Conservation (phyloP, 2,888 invertebrate genomes). For the Drosophila putrida region DNA sequence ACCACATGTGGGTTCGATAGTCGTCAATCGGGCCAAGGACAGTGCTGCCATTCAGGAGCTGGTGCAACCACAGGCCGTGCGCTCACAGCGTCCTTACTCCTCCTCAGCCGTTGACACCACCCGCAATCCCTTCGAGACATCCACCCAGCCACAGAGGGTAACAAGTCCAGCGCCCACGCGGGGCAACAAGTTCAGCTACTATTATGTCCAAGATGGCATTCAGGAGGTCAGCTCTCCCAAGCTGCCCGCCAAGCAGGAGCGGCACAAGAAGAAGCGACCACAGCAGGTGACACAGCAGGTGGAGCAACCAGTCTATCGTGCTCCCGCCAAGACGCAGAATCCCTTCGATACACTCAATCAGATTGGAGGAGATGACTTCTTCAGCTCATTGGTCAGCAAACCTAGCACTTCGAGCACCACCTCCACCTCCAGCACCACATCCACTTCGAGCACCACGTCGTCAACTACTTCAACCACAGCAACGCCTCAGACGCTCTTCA, state of each 20-base stretch:
- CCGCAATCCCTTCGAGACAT: conserved; percentile 66
- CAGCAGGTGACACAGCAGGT: conserved; percentile 71
- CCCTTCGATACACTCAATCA: conserved; percentile 84
- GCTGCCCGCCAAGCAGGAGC: conserved; percentile 79
- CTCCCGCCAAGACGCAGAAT: conserved; percentile 67
- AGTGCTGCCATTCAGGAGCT: conserved; percentile 22
- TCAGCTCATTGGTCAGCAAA: conserved; percentile 60
- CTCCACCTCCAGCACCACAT: conserved; percentile 83
- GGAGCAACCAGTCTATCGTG: conserved; percentile 73
- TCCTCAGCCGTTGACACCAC: conserved; percentile 37
- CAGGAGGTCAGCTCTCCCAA: conserved; percentile 83
- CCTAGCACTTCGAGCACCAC: conserved; percentile 75
- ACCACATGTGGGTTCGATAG: conserved; percentile 94
- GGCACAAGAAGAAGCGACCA: conserved; percentile 83
- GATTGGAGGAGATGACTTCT: conserved; percentile 83
- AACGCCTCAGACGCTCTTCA: conserved; percentile 74
- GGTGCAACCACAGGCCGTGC: conserved; percentile 44
- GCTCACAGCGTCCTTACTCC: conserved; percentile 65
- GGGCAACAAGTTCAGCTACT: conserved; percentile 83
- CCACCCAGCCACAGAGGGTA: conserved; percentile 51
- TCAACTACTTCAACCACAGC: conserved; percentile 85
- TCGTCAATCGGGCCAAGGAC: conserved; percentile 87
- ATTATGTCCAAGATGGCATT: conserved; percentile 80
- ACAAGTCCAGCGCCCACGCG: conserved; percentile 58
- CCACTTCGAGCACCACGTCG: conserved; percentile 86